phyloP scores from a whole-genome alignment of 64 coral and sea anemone species.

The Exaiptasia diaphana region DNA sequence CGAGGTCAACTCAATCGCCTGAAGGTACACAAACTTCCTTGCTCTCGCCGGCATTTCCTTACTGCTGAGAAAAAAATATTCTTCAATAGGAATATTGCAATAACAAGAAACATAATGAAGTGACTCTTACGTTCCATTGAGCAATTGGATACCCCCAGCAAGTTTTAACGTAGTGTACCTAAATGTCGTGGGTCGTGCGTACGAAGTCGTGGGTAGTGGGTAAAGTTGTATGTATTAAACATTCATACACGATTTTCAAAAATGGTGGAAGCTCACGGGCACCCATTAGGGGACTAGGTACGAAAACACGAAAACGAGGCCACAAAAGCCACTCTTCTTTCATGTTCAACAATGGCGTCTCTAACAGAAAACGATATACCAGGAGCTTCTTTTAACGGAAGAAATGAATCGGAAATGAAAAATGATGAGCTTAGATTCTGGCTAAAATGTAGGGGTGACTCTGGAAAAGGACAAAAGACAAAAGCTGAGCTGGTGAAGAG shows the following conservation, averaged over 20 bases:
- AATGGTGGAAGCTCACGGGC: neutral
- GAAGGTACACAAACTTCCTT: too few relatives aligned
- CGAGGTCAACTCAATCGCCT: too few relatives aligned
- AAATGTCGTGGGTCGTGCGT: too few relatives aligned
- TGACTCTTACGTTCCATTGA: too few relatives aligned
- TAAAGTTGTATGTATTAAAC: too few relatives aligned
- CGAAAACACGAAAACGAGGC: slow-evolving; percentile 4
- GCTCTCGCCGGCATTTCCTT: too few relatives aligned
- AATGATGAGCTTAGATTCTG: slow-evolving; percentile 12
- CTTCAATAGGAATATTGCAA: too few relatives aligned
- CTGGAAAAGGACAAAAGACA: neutral
- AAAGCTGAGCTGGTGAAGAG: neutral
- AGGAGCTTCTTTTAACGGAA: neutral
- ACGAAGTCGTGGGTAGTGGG: too few relatives aligned
- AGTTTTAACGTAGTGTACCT: too few relatives aligned
- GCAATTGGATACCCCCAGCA: too few relatives aligned
- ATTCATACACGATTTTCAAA: neutral
- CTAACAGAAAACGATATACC: slow-evolving; percentile 17
- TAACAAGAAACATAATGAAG: too few relatives aligned
- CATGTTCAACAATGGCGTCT: neutral
- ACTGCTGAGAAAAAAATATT: too few relatives aligned
- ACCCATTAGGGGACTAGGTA: neutral
- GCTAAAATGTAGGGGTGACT: slow-evolving; percentile 9
- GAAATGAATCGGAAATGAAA: neutral
- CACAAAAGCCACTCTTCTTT: neutral